Percentiles rank a stretch among this genome's conserved stretches.
These are phyloP conservation scores for Erythrocebus patas DNA, from an alignment of 2,113 vertebrate genomes.

Conservation along the genomic window DNA sequence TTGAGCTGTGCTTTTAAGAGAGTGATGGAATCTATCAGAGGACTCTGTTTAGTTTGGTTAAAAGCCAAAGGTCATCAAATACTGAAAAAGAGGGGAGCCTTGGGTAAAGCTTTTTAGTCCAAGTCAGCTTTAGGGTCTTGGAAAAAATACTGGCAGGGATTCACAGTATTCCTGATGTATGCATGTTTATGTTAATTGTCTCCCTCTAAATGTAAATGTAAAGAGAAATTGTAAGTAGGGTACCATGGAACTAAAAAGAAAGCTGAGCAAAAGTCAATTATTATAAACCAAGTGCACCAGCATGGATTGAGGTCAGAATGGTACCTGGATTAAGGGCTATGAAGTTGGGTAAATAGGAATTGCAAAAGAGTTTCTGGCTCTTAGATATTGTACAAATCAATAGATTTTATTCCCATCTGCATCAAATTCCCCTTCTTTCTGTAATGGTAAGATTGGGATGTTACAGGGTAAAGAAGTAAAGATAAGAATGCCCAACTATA, in stretches of 20 bases:
- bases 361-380: background rate
- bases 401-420: background rate
- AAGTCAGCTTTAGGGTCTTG: background rate
- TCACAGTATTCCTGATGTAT: background rate
- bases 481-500: background rate
- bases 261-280: background rate
- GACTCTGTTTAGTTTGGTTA: background rate
- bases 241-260: background rate
- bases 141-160: background rate
- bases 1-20: background rate
- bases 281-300: background rate
- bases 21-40: background rate
- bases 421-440: background rate
- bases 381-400: background rate
- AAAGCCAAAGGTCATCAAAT: background rate
- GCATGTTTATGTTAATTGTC: background rate
- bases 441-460: background rate
- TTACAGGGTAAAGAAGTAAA: background rate
- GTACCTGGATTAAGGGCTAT: background rate
- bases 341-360: background rate
- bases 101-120: background rate
- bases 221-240: background rate
- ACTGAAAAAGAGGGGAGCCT: background rate
- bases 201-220: background rate
- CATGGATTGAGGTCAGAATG: background rate